Conservation (phyloP, 2,797 vertebrate species). For the Orientallactaga sibirica region DNA sequence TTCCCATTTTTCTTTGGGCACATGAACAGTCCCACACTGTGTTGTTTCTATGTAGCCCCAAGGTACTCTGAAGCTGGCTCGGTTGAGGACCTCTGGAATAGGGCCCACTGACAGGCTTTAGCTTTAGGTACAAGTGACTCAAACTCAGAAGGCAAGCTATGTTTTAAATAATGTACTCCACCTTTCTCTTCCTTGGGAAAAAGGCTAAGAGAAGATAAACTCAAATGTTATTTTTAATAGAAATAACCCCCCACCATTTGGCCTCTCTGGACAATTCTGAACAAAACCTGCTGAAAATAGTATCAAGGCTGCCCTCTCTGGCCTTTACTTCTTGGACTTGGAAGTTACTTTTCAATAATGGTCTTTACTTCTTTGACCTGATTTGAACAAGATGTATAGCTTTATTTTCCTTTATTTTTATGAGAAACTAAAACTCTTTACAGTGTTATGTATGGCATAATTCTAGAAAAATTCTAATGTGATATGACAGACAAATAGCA, state of each 20-base stretch:
- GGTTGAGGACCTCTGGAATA: neutral
- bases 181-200: slow-evolving; percentile 29
- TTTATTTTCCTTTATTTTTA: slow-evolving; percentile 83
- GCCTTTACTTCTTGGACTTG: slow-evolving; percentile 80
- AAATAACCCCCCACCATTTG: neutral
- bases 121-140: slow-evolving; percentile 6
- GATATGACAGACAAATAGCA: slow-evolving; percentile 83
- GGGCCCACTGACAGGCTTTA: neutral
- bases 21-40: neutral
- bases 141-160: slow-evolving; percentile 20
- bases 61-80: neutral
- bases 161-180: slow-evolving; percentile 27
- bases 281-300: slow-evolving; percentile 56
- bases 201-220: neutral
- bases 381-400: slow-evolving; percentile 76
- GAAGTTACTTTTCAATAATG: slow-evolving; percentile 72
- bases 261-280: slow-evolving; percentile 44
- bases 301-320: slow-evolving; percentile 72
- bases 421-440: slow-evolving; percentile 70
- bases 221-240: slow-evolving; percentile 37
- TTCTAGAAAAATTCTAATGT: slow-evolving; percentile 74
- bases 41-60: neutral
- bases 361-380: slow-evolving; percentile 79
- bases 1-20: neutral
- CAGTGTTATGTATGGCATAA: slow-evolving; percentile 73